Evolutionary conservation across 2,113 vertebrate genomes (phyloP).

Genomic region (Carassius gibelio): DNA sequence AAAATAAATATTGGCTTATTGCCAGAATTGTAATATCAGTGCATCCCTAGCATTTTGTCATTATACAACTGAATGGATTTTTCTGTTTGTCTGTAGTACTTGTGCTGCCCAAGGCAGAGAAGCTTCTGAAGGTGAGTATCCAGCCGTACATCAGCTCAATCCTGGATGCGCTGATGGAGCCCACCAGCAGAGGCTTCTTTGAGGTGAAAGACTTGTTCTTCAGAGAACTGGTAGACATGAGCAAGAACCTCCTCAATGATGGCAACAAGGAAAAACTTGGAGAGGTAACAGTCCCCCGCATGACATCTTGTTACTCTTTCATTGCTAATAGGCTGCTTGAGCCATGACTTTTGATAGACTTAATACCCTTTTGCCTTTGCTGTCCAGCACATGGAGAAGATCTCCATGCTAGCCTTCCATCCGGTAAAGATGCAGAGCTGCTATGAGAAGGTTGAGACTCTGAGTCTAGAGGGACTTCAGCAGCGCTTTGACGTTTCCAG

Average conservation of each 20-base stretch:
- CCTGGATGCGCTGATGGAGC: slow-evolving; percentile 95
- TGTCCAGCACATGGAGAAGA: slow-evolving; percentile 89
- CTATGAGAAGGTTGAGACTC: slow-evolving; percentile 90
- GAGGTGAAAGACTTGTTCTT: slow-evolving; percentile 93
- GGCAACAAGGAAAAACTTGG: slow-evolving; percentile 84
- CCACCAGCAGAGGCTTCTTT: slow-evolving; percentile 92
- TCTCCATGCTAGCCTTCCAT: slow-evolving; percentile 93
- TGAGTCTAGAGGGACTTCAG: slow-evolving; percentile 93
- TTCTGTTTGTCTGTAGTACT: slow-evolving; percentile 71
- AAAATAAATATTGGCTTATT: not conserved
- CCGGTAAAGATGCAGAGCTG: slow-evolving; percentile 97
- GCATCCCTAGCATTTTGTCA: not conserved
- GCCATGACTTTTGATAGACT: not conserved
- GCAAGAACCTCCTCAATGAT: slow-evolving; percentile 89
- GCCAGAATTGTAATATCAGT: not conserved
- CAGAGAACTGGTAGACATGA: slow-evolving; percentile 92
- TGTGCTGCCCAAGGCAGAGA: slow-evolving; percentile 87
- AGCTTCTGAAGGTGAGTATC: slow-evolving; percentile 85
- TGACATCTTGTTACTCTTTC: not conserved
- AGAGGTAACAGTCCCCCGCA: slow-evolving; percentile 77
- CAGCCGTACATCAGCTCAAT: slow-evolving; percentile 94
- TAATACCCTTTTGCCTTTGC: not conserved
- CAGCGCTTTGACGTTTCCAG: slow-evolving; percentile 91
- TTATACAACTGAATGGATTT: not conserved
- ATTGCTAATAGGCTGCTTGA: not conserved